These are phyloP conservation scores for Drosophila burlai DNA, from an alignment of 1,140 invertebrate genomes.

Conservation along the genomic window DNA sequence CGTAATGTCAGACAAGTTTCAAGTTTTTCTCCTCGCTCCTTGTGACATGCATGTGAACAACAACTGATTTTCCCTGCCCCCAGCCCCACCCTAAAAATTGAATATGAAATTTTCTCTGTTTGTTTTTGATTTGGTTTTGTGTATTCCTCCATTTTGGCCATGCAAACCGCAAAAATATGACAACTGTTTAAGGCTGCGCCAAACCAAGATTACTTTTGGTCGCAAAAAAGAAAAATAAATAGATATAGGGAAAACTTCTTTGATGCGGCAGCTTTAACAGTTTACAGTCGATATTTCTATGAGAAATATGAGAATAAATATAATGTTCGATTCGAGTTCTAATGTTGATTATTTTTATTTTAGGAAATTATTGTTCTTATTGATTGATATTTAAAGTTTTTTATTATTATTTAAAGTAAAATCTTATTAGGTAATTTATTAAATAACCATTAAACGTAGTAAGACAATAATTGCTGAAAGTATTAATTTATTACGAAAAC, in stretches of 20 bases:
- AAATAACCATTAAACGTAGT: too few species aligned
- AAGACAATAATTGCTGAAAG: too few species aligned
- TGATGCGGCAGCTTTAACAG: background rate
- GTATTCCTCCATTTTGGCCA: slow-evolving; percentile 9
- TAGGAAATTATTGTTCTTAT: background rate
- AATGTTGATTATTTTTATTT: background rate
- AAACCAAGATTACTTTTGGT: slow-evolving; percentile 13
- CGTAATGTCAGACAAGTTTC: slow-evolving; percentile 79
- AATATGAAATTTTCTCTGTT: slow-evolving; percentile 4
- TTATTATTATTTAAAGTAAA: too few species aligned
- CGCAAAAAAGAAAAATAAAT: background rate
- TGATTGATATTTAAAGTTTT: background rate
- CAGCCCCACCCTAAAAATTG: background rate
- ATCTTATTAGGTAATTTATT: too few species aligned
- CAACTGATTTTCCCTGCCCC: background rate
- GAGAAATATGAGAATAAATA: background rate
- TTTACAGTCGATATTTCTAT: background rate
- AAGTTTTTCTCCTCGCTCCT: slow-evolving; percentile 57
- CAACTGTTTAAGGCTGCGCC: slow-evolving; percentile 2
- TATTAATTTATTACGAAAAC: too few species aligned
- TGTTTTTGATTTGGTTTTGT: slow-evolving; percentile 42
- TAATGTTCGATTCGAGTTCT: too few species aligned
- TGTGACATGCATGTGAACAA: slow-evolving; percentile 69
- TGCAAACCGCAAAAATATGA: slow-evolving; percentile 15
- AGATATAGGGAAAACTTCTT: background rate